Evolutionary conservation across 1,140 invertebrate species (phyloP), one percentile per base, ranked within the genome.

Genomic region (Megalonaias nervosa): DNA sequence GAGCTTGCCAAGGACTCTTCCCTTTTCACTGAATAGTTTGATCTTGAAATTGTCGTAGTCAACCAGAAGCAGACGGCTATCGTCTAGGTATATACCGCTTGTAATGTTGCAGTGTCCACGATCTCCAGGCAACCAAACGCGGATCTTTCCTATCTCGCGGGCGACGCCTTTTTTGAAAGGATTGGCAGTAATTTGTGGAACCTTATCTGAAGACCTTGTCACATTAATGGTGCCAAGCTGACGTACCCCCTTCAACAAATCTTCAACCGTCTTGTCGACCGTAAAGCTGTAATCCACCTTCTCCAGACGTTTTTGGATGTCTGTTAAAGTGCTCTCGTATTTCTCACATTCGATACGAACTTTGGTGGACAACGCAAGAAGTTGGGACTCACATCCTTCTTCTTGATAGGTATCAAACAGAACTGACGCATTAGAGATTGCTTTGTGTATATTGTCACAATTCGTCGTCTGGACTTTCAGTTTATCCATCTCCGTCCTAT

Each of bases 11-110:
- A 78, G 66, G 23, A 73, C n/a, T n/a, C 67, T 55, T 23, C 76
- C 76, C 23, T 17, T 62, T 19, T n/a, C 48, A 13, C n/a, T 48
- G 38, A 78, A 73, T 2, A 78, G 48, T 67, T 78, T 78, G 38
- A 78, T 5, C 61, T 78, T 78, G 59, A 78, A 78, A 58, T 78
- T 78, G 64, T 78, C 76, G 55, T 56, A 48, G 56, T 78, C 76
- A 31, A 71, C 70, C 17, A 78, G 13, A n/a, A 78, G 26, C 31
- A 78, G 48, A 31, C 71, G 64, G 11, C 76, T 67, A 23, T 78
- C 76, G 9, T 78, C 65, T 12, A 78, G 62, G 58, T 69, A 78
- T 14, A 68, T 62, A 15, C 76, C 76, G 21, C 76, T 66, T 12
- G 67, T 65, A 23, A 78, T 78, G 26, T 61, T 61, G 60, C 76